Base-by-base conservation (phyloP, 2,797 vertebrate genomes). In the Eospalax fontanierii region DNA sequence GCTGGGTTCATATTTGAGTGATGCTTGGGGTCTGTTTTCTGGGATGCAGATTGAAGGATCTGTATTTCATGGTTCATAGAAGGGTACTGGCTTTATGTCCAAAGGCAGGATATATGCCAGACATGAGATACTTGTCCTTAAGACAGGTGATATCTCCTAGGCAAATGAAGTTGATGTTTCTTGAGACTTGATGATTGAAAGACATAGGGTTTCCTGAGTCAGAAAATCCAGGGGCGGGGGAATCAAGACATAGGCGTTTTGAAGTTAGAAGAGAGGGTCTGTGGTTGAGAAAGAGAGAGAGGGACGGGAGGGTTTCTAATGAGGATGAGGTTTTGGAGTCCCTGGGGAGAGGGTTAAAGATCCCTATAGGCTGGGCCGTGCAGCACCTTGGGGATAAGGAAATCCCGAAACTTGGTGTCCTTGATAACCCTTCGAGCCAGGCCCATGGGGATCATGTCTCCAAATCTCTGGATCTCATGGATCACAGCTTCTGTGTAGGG, bases 401-500 rank as follows among this genome's bases (percentile, higher is more conserved):
- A 98, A 40, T 96, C 97, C 65, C 97, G 97, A 87, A 98, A 18
- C 76, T 97, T 81, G 0, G 97, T 98, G 96, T 98, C 98, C 78
- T 96, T 97, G 61, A 87, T 97, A 0, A 98, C 96, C 93, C 81
- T 94, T 68, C 95, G 98, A 73, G 97, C 93, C 15, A 98, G 0
- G 2, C 8, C 92, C 46, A 95, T 0, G 73, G 98, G 98, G 78
- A 0, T 0, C 0, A 98, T 0, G 50, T 98, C 96, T 57, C 80
- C 97, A 0, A 0, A 97, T 95, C 98, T 98, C 24, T 98, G 98
- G 46, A 97, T 98, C 96, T 98, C 98, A 0, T 98, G 98, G 81
- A 98, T 97, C 82, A 98, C 98, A 0, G 98, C 98, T 4, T 95
- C 98, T 0, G 97, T 98, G 90, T 98, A 98, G 79, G 98, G 98